phyloP scores from a whole-genome alignment of 1,140 invertebrate species.

The Drosophila miranda region DNA sequence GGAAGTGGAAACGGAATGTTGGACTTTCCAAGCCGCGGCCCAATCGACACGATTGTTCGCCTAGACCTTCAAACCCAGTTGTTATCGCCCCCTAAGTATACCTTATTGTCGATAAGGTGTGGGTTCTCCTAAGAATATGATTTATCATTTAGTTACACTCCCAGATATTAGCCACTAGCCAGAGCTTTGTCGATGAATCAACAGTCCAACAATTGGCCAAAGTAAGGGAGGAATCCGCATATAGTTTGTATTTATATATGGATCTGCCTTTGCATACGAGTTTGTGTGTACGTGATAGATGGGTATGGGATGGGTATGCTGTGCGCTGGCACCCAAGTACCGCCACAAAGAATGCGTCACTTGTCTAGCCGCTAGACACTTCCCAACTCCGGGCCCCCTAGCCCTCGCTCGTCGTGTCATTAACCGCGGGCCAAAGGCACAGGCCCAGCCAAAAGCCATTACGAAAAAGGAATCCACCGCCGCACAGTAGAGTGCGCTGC shows the following conservation, averaged over 20 bases:
- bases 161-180: constrained; percentile 9
- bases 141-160: constrained; percentile 11
- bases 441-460: constrained; percentile 21
- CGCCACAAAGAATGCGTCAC: constrained; percentile 70
- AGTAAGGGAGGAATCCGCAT: background rate
- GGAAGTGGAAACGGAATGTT: constrained; percentile 26
- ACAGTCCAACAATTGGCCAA: constrained; percentile 29
- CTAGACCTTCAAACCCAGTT: constrained; percentile 15
- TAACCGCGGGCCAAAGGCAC: constrained; percentile 39
- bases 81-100: background rate
- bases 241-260: constrained; percentile 7
- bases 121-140: background rate
- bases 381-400: constrained; percentile 20
- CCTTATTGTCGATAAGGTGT: constrained; percentile 28
- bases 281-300: constrained; percentile 7
- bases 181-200: constrained; percentile 23
- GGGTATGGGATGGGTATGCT: constrained; percentile 20
- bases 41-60: constrained; percentile 24
- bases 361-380: constrained; percentile 59
- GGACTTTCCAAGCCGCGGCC: constrained; percentile 13
- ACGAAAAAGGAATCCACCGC: constrained; percentile 10
- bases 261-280: constrained; percentile 14
- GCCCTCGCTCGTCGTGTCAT: constrained; percentile 50
- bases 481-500: constrained; percentile 28
- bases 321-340: constrained; percentile 44